Base-by-base conservation (phyloP, 1,140 invertebrate genomes). In the Ostrea edulis region DNA sequence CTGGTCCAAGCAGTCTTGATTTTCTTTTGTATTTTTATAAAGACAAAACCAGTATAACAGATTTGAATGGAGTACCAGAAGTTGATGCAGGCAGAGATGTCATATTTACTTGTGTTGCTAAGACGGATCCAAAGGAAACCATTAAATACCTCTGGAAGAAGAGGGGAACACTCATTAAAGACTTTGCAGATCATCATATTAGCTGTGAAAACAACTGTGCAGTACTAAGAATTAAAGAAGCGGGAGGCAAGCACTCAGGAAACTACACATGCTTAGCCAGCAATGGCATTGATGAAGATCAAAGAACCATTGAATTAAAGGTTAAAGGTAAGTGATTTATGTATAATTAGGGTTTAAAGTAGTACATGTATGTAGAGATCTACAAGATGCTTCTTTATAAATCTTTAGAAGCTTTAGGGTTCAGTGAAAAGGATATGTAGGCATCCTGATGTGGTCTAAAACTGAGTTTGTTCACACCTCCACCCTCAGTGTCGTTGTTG, bases 261-360 rank as follows among this genome's bases (percentile, higher is more conserved):
- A 89, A 88, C 58, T 93, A 93, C 77, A 93, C 91, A 8, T 93
- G 92, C 88, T 51, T 91, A 35, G 92, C 92, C n/a, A 83, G 85
- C 53, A 92, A 92, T 89, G 87, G 86, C 12, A 65, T 93, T 20
- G 92, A 93, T 77, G 88, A 88, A 65, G 92, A 88, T 58, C 89
- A 86, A 35, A 86, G 85, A n/a, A 62, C 71, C 5, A 91, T 91
- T 29, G 82, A 62, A 12, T 85, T 93, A 14, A 85, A 89, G 44
- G 91, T 93, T 4, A 90, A 90, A 93, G 92, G 92, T 93, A 89
- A 81, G 71, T 51, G 35, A 81, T 22, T 17, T 52, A 17, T 62
- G 51, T 25, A 44, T 5, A 44, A 44, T 44, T 2, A 44, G 35
- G 35, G 5, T 44, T 44, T 44, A 44, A 44, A 5, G 35, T 44